Base-by-base conservation (phyloP, 2,888 invertebrate genomes). In the Escarpia spicata region DNA sequence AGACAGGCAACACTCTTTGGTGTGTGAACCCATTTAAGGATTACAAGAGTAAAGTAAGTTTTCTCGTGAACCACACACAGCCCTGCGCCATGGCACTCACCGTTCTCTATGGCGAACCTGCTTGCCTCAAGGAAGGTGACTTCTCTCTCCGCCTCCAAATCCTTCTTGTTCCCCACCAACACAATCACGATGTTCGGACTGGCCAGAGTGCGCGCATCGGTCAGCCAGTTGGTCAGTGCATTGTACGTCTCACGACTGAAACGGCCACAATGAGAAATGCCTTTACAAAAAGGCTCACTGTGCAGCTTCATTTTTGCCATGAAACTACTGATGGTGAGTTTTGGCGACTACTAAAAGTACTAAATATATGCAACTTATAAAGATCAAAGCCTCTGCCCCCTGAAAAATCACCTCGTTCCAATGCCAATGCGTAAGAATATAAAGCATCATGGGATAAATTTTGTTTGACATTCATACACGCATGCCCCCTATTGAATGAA, bases 101-200 rank as follows among this genome's bases (percentile, higher is more conserved):
- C 98, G 97, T 98, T 98, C 96, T 98, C 98, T 96, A 98, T 98
- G 90, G 98, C 98, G 97, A 98, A 98, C 95, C 98, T 97, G 96
- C 98, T 98, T 90, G 98, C 98, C 97, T 98, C 98, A 94, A 98
- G 97, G 95, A 98, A 98, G 92, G 98, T 98, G 3, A 98, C 98
- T 97, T 98, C 98, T 95, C 98, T 97, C 45, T 98, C 98, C 94
- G 97, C 98, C 95, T 98, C 98, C 95, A 98, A 96, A 96, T 98
- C 98, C 95, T 98, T 98, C 96, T 98, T 98, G 96, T 98, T 98
- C 37, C 98, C 98, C 92, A 98, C 98, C 93, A 98, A 97, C 91
- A 98, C 97, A 94, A 98, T 98, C 26, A 98, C 98, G 95, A 98
- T 98, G 95, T 98, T 98, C 19, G 98, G 98, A 96, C 98, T 98